Evolutionary conservation across 2,797 vertebrate genomes (phyloP), one percentile per base, ranked within the genome.

Genomic region (Girardinus metallicus): DNA sequence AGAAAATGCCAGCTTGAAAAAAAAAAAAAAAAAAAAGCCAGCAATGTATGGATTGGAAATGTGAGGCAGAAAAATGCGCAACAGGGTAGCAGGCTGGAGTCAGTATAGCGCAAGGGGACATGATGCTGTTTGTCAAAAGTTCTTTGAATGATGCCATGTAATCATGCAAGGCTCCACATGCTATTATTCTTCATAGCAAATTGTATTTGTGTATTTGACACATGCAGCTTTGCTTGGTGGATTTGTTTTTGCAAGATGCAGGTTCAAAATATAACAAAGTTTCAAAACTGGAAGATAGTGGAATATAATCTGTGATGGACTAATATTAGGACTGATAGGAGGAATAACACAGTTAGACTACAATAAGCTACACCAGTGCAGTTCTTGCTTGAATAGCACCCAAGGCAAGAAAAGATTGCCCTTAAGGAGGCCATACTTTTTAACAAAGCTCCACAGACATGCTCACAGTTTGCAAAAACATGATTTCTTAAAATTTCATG

Each of bases 61-160:
- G 12, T 64, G 26, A 72, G 55, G 44, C 1, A 5, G 68, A 46
- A 71, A 46, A 73, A 51, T 1, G 9, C 73, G 71, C 29, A 74
- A 71, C 11, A 1, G 76, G 47, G 74, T 29, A 49, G 39, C 21
- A 76, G 46, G 76, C 43, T 79, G 60, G 72, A 77, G 73, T 39
- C 46, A 74, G 26, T 55, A 55, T 43, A 41, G 31, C 71, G n/a
- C 43, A 76, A 66, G 51, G 75, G 36, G 47, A 15, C 1, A 18
- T 75, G 36, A 72, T 75, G 44, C 15, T 64, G 23, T 43, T 70
- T 64, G 46, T 78, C 34, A 23, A 62, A 82, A 8, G 39, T 72
- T 34, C 51, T 43, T 77, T 66, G 75, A 57, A 49, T 41, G 39
- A 46, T 71, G 81, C 76, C 84, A 85, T 89, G 85, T 79, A 87